A percentile compares a stretch with the other conserved stretches of the same genome.
Evolutionary conservation across 2,888 invertebrate genomes (phyloP).

Genomic region (Habroteleia sp.): DNA sequence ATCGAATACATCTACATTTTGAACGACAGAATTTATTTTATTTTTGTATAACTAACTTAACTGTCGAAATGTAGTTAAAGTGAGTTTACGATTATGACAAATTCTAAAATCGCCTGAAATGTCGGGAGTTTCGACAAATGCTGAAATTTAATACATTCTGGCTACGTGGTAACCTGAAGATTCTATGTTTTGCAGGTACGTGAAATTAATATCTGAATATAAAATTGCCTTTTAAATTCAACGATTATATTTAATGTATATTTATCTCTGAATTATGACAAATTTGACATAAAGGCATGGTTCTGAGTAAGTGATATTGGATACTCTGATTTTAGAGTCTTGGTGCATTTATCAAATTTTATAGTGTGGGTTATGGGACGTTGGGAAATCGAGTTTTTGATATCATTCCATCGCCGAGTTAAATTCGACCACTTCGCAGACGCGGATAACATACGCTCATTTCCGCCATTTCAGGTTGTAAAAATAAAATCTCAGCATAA

Average conservation of each 20-base stretch:
- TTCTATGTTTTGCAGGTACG: not conserved
- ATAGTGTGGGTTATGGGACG: constrained; percentile 34
- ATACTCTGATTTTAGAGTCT: constrained; percentile 34
- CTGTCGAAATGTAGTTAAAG: too few relatives aligned
- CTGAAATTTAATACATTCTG: not conserved
- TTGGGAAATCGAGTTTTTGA: constrained; percentile 52
- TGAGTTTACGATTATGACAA: too few relatives aligned
- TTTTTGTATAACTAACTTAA: too few relatives aligned
- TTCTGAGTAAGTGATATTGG: constrained; percentile 10
- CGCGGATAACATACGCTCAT: constrained; percentile 40
- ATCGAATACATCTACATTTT: too few relatives aligned
- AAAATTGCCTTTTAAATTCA: constrained; percentile 10
- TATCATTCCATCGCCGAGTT: constrained; percentile 27
- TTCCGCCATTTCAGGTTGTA: constrained; percentile 21
- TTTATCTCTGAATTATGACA: constrained; percentile 24
- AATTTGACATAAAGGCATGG: constrained; percentile 8
- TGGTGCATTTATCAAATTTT: constrained; percentile 48
- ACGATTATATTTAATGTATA: constrained; percentile 13
- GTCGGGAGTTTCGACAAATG: not conserved
- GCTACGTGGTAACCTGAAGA: constrained; percentile 4
- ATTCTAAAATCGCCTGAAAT: too few relatives aligned
- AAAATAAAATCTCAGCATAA: constrained; percentile 45
- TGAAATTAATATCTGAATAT: constrained; percentile 22
- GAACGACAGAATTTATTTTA: too few relatives aligned
- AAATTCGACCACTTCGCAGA: constrained; percentile 41